These are phyloP conservation scores for Caenorhabditis zanzibari DNA, from an alignment of 2,888 invertebrate species.

Conservation along the genomic window DNA sequence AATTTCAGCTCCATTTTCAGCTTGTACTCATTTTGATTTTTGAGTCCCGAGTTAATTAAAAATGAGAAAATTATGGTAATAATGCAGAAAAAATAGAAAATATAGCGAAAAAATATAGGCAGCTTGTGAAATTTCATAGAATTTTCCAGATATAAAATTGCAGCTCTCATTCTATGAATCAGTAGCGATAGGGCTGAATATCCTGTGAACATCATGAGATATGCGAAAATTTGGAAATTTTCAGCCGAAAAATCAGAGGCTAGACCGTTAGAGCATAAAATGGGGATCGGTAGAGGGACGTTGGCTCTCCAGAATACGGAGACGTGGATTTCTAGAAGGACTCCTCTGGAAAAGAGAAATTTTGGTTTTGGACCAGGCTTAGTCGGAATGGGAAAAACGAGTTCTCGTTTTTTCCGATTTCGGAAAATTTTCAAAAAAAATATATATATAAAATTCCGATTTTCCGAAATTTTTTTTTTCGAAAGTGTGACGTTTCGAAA, in stretches of 20 bases:
- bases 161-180: slow-evolving; percentile 14
- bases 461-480: too few species aligned
- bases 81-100: background rate
- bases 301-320: slow-evolving; percentile 17
- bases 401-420: too few species aligned
- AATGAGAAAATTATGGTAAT: background rate
- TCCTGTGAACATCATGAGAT: background rate
- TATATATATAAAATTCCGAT: too few species aligned
- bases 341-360: slow-evolving; percentile 1
- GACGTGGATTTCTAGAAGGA: slow-evolving; percentile 12
- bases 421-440: too few species aligned
- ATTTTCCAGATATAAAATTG: background rate
- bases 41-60: background rate
- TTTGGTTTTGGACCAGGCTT: too few species aligned
- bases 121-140: background rate
- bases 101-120: background rate
- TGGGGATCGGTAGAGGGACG: background rate
- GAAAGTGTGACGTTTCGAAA: too few species aligned
- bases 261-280: background rate
- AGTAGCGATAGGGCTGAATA: slow-evolving; percentile 3
- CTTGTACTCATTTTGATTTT: slow-evolving; percentile 4
- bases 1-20: slow-evolving; percentile 2
- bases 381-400: too few species aligned
- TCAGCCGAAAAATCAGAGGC: background rate
- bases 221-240: background rate